Conservation (phyloP, 1,140 invertebrate genomes). For the Euwallacea similis region DNA sequence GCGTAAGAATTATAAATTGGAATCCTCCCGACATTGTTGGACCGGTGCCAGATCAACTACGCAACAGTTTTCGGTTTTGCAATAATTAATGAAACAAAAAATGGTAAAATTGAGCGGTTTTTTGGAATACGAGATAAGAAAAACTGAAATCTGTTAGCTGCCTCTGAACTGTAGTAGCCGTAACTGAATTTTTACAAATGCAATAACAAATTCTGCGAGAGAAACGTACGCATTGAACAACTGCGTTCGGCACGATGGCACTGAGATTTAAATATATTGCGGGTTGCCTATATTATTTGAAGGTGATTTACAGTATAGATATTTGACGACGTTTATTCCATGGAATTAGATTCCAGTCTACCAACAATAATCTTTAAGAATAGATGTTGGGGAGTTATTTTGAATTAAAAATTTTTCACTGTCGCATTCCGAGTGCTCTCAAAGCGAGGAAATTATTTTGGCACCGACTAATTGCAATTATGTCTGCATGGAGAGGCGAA, state of each 20-base stretch:
- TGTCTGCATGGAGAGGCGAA: not conserved
- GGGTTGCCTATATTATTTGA: no score
- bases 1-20: constrained; percentile 10
- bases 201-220: not conserved
- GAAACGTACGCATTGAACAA: not conserved
- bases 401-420: not conserved
- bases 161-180: not conserved
- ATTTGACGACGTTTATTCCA: no score
- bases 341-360: not conserved
- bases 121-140: not conserved
- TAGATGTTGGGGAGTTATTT: not conserved
- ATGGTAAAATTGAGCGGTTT: not conserved
- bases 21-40: constrained; percentile 3
- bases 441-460: constrained; percentile 1
- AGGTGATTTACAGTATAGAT: no score
- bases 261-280: no score
- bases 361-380: not conserved
- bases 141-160: not conserved
- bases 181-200: not conserved
- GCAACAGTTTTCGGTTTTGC: not conserved
- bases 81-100: not conserved
- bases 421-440: not conserved
- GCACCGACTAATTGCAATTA: constrained; percentile 1
- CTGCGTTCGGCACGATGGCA: not conserved
- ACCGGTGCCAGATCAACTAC: not conserved